These are phyloP conservation scores for Melolontha melolontha DNA, from an alignment of 2,888 invertebrate genomes.

Conservation along the genomic window DNA sequence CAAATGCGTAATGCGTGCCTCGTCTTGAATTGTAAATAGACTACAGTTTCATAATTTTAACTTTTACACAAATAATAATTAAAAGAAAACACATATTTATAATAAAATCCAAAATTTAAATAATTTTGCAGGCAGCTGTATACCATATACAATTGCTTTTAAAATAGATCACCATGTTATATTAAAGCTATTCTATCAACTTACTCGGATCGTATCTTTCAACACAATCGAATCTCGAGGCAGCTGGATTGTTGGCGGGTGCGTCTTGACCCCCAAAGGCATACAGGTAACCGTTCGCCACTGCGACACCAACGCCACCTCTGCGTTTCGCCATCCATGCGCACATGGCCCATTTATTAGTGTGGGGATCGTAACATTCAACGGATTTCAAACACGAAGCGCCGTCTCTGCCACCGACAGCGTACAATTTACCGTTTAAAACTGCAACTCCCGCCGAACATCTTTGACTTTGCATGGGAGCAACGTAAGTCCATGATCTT, in stretches of 20 bases:
- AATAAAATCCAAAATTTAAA: too few relatives aligned
- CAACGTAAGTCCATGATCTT: slow-evolving; percentile 89
- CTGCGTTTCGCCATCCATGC: slow-evolving; percentile 89
- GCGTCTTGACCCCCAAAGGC: slow-evolving; percentile 95
- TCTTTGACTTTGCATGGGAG: slow-evolving; percentile 89
- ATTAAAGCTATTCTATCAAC: slow-evolving; percentile 7
- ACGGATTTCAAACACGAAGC: slow-evolving; percentile 90
- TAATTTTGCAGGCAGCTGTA: too few relatives aligned
- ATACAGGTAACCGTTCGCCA: slow-evolving; percentile 89
- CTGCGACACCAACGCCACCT: slow-evolving; percentile 90
- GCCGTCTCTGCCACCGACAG: slow-evolving; percentile 93
- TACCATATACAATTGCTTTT: too few relatives aligned
- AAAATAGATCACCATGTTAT: too few relatives aligned
- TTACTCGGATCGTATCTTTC: slow-evolving; percentile 81
- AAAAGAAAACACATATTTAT: too few relatives aligned
- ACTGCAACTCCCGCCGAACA: slow-evolving; percentile 93
- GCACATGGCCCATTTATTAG: slow-evolving; percentile 85
- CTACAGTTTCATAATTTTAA: too few relatives aligned
- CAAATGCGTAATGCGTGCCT: too few relatives aligned
- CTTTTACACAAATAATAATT: too few relatives aligned
- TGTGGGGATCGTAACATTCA: slow-evolving; percentile 82
- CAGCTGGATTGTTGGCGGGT: slow-evolving; percentile 86
- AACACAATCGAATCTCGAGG: slow-evolving; percentile 87
- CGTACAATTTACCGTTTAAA: slow-evolving; percentile 85
- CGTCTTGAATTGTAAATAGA: too few relatives aligned